These are phyloP conservation scores for Echinometra lucunter DNA, from an alignment of 53 echinoderm and acorn worm species.

Conservation along the genomic window DNA sequence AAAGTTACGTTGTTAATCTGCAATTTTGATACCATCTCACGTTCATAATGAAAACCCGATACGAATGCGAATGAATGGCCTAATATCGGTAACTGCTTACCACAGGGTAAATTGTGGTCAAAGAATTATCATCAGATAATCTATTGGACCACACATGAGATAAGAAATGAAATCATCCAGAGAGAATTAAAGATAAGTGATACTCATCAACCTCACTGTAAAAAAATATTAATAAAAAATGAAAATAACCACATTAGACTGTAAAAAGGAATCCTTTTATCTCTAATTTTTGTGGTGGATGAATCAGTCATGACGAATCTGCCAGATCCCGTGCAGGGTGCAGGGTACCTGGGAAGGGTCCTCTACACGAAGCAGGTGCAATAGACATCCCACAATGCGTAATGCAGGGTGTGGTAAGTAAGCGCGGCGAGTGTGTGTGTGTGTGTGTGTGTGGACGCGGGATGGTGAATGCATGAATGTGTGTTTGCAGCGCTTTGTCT, in stretches of 20 bases:
- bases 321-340: neutral
- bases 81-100: neutral
- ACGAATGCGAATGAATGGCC: neutral
- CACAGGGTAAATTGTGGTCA: neutral
- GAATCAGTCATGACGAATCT: conserved; percentile 21
- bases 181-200: neutral
- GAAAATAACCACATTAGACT: neutral
- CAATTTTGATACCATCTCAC: neutral
- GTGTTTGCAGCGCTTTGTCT: neutral
- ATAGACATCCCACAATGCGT: neutral
- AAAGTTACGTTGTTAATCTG: neutral
- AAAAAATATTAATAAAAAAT: neutral
- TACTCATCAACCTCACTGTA: neutral
- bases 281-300: neutral
- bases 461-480: neutral
- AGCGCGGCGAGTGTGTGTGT: neutral
- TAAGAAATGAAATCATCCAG: neutral
- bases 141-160: neutral
- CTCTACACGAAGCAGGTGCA: neutral
- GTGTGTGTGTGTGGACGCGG: neutral
- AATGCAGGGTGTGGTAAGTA: neutral
- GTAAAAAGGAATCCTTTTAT: neutral
- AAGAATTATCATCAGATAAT: neutral
- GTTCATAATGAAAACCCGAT: neutral
- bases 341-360: neutral